Percentiles rank a stretch among this genome's conserved stretches.
Conservation (phyloP, 1,140 invertebrate genomes). For the Drosophila subpulchrella region DNA sequence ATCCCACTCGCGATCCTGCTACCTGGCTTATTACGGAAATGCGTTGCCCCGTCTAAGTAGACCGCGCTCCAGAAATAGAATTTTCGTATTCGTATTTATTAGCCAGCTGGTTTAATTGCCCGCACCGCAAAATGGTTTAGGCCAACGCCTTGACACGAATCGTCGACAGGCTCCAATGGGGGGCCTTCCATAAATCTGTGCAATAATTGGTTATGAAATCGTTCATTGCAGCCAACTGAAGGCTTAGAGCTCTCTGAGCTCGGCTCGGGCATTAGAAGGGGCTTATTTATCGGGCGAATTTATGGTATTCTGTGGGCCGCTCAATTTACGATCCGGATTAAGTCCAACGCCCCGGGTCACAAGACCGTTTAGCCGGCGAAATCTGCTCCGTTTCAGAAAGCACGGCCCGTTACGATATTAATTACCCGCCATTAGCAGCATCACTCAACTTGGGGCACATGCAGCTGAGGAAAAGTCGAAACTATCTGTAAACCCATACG, state of each 20-base stretch:
- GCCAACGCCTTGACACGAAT: constrained; percentile 42
- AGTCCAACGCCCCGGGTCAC: constrained; percentile 44
- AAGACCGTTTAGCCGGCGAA: constrained; percentile 15
- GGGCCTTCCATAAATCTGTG: constrained; percentile 46
- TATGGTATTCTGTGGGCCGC: constrained; percentile 65
- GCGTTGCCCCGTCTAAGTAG: constrained; percentile 25
- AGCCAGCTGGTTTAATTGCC: constrained; percentile 38
- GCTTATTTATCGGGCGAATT: constrained; percentile 68
- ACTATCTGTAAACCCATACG: constrained; percentile 78
- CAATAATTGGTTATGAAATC: constrained; percentile 76
- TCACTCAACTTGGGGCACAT: constrained; percentile 74
- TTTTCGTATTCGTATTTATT: constrained; percentile 54
- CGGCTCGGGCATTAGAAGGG: constrained; percentile 40
- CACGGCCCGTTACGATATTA: constrained; percentile 60
- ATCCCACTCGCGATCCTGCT: constrained; percentile 10
- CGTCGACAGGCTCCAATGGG: constrained; percentile 7
- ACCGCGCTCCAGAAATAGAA: constrained; percentile 36
- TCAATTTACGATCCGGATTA: constrained; percentile 74
- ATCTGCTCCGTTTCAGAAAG: constrained; percentile 22
- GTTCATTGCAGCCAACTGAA: constrained; percentile 58
- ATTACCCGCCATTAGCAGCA: constrained; percentile 74
- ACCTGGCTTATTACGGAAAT: constrained; percentile 44
- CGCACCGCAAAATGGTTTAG: background rate
- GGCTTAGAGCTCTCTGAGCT: constrained; percentile 35
- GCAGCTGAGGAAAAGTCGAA: constrained; percentile 65